Base-by-base conservation (phyloP, 2,888 invertebrate species). In the Drosophila suboccidentalis region DNA sequence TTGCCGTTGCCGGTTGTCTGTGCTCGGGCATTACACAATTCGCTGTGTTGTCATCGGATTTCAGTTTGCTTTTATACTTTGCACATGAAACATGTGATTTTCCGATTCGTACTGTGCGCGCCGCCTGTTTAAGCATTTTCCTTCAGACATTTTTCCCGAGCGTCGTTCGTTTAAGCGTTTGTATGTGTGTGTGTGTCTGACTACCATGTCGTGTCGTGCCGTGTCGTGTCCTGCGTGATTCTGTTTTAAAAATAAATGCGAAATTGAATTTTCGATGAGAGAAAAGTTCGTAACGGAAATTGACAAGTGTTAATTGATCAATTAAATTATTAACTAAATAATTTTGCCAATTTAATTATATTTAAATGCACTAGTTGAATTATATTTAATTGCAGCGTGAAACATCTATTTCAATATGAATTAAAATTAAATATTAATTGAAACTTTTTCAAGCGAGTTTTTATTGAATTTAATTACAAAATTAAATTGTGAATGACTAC, bases 11-110 rank as follows among this genome's bases (percentile, higher is more conserved):
- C 43, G 43, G 38, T 39, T 32, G 32, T 38, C 15, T 29, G n/a
- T 19, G 58, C 13, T 58, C 71, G 70, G 54, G 8, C 43, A 39
- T 32, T 57, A 41, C 19, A 54, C 50, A 74, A 74, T 38, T 43
- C 47, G 59, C 26, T 54, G 54, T 44, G 41, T 19, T n/a, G 49
- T 34, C 32, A 9, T n/a, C 43, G 46, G 36, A 41, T 26, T 78
- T 91, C 86, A 91, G 91, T 91, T 90, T 90, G 90, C 88, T 91
- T 91, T 91, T 85, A 90, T 81, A 86, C 90, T 82, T 85, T 82
- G 91, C 82, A 81, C 91, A 83, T 82, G 90, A 78, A 91, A 89
- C 90, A 91, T 90, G 90, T 87, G 82, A 85, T 69, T 78, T 87
- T 80, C 64, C 58, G 9, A 71, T 80, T 77, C 72, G 72, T 64